Evolutionary conservation across 2,113 vertebrate species (phyloP).

Genomic region (Mus spicilegus): DNA sequence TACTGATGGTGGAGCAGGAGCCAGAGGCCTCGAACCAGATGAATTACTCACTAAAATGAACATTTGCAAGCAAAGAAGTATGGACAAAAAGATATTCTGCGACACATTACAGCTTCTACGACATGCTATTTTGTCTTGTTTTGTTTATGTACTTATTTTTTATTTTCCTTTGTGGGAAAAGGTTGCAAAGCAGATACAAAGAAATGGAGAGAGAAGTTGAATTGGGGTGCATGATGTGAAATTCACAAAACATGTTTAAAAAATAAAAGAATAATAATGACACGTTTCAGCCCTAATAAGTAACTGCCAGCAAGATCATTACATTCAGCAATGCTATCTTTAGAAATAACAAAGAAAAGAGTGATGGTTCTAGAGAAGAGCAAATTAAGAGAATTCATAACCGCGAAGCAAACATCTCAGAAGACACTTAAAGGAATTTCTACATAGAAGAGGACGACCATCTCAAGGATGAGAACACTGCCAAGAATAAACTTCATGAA

Average conservation of each 20-base stretch:
- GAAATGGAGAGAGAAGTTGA: background rate
- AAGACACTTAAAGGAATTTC: background rate
- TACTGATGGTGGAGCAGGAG: background rate
- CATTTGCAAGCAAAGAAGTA: background rate
- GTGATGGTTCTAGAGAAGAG: background rate
- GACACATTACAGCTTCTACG: background rate
- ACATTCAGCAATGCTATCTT: no score
- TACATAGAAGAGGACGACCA: background rate
- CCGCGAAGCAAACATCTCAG: background rate
- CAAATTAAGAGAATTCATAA: no score
- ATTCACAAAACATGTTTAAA: background rate
- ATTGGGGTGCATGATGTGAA: background rate
- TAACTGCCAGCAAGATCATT: background rate
- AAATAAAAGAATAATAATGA: background rate
- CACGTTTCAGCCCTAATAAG: background rate
- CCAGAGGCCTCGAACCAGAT: background rate
- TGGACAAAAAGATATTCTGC: background rate
- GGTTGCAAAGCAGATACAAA: background rate
- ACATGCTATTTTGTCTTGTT: background rate
- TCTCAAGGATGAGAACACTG: background rate
- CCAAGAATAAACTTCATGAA: background rate
- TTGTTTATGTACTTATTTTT: background rate
- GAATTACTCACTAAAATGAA: background rate
- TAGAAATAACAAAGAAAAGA: background rate
- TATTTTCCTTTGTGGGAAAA: background rate